Evolutionary conservation across 2,113 vertebrate genomes (phyloP), one percentile per base, ranked within the genome.

Genomic region (Cercocebus atys): DNA sequence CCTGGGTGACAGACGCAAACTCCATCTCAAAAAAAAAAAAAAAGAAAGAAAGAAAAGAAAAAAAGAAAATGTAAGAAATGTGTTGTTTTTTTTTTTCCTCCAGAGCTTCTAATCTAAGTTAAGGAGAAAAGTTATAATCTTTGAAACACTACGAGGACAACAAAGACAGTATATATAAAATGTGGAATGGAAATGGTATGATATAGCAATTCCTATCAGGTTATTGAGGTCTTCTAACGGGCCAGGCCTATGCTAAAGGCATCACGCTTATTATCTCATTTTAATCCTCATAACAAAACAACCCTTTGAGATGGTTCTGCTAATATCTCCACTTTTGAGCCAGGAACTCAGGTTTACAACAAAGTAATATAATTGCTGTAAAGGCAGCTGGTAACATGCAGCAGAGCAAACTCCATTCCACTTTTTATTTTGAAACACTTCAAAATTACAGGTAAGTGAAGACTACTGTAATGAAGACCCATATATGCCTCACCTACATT

Each of bases 61-160:
- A 14, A 30, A 13, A 14, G 5, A 64, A 64, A 64, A 32, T 30
- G 61, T 64, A 73, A 97, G 22, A 66, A 90, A 73, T 50, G 18
- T 11, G 4, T 75, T 16, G 1, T 81, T 78, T 23, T 57, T 61
- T 55, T 61, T 25, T 64, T 30, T 6, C 40, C 61, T 68, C 81
- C 55, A 72, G 47, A 88, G 50, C 86, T 95, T 95, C 50, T 93
- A 88, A 64, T 85, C 23, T 30, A 88, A 96, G 66, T 81, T 64
- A 89, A 81, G 17, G 73, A 72, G 82, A 84, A 25, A 76, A 20
- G 30, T 59, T 78, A 57, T 10, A 35, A n/a, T n/a, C n/a, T n/a
- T 70, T 66, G 75, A 96, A 93, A 82, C 35, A 93, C 47, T 52
- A 38, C 40, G 7, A 78, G 35, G 82, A 85, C 50, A 87, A 35